Evolutionary conservation across 92 coral and sea anemone genomes (phyloP), one percentile per base, ranked within the genome.

Genomic region (Epizoanthus stellaris): DNA sequence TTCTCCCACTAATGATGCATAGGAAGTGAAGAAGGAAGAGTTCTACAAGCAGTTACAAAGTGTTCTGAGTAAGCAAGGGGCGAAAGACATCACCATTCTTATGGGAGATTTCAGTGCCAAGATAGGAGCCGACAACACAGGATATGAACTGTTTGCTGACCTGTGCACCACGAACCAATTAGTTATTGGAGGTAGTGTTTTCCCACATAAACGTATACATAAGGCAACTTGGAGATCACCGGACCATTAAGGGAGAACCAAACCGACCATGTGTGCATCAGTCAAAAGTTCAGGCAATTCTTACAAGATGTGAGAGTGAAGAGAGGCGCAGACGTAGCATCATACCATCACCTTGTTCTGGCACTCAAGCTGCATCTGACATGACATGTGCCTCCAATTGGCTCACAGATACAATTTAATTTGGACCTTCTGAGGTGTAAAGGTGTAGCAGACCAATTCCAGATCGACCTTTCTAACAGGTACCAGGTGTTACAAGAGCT

Each of bases 221-320:
- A 82, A 53, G 15, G 86, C 65, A 15, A 82, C 59, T 16, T 70
- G 80, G 71, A 17, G 42, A 70, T 58, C 71, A 57, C 68, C 68
- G 3, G 67, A 76, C 49, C 67, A 76, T 57, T 23, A 23, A 76
- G 10, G 11, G 81, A 57, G 19, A 54, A 76, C 61, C 66, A 76
- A 40, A 21, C 40, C 2, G 67, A 53, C 42, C 68, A 76, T 21
- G 20, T 53, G 81, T 76, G 81, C 19, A 76, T 54, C 34, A 15
- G n/a, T 76, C 1, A 34, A 3, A 76, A 14, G 68, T 76, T 76
- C 47, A 76, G 81, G 17, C 4, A 40, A 66, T 54, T 47, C 34
- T 53, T 57, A 76, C 67, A 56, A 66, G 74, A 39, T 21, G n/a
- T 70, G 36, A 39, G 49, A 39, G 36, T 30, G 36, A 30, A 30